Evolutionary conservation across 2,113 vertebrate species (phyloP).

Genomic region (Benitochromis conjunctus): DNA sequence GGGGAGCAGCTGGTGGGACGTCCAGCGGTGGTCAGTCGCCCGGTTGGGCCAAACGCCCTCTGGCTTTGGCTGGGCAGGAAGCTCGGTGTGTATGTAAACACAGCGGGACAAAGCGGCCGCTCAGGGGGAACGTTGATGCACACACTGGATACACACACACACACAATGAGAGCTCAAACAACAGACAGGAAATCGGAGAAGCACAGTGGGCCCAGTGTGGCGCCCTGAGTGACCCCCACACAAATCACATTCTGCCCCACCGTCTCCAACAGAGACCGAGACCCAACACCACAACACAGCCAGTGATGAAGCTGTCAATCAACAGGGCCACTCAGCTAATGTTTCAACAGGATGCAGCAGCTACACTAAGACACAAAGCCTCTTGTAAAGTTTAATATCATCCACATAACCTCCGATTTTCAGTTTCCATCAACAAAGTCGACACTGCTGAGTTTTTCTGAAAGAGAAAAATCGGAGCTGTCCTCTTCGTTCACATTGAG

Average conservation of each 20-base stretch:
- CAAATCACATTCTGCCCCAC: background rate
- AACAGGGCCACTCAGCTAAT: background rate
- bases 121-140: slow-evolving; percentile 68
- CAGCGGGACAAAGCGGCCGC: slow-evolving; percentile 76
- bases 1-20: slow-evolving; percentile 78
- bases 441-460: background rate
- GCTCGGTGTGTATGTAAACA: slow-evolving; percentile 78
- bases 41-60: slow-evolving; percentile 40
- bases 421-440: background rate
- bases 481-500: no score
- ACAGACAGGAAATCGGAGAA: slow-evolving; percentile 53
- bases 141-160: background rate
- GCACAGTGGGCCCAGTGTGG: background rate
- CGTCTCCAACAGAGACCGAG: slow-evolving; percentile 23
- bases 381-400: background rate
- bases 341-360: background rate
- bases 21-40: slow-evolving; percentile 49
- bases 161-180: slow-evolving; percentile 21
- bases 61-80: slow-evolving; percentile 82
- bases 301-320: slow-evolving; percentile 53
- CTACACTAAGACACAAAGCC: background rate
- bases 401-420: background rate
- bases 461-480: no score
- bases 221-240: slow-evolving; percentile 24
- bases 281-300: background rate